Base-by-base conservation (phyloP, 2,113 vertebrate species). In the Barnardius zonarius region DNA sequence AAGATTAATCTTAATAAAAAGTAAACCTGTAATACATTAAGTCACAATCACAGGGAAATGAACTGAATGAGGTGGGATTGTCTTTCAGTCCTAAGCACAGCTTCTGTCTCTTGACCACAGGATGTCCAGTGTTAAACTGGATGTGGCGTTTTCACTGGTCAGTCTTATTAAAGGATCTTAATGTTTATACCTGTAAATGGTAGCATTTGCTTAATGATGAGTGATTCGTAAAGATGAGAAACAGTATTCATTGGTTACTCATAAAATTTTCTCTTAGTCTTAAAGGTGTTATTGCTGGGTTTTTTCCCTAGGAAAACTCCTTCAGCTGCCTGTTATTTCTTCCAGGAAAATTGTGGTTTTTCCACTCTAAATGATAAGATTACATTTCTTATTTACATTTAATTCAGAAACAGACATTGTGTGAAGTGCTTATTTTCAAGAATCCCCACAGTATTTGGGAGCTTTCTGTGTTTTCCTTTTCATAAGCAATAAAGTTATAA, bases 401-500 rank as follows among this genome's bases (percentile, higher is more conserved):
- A 83, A 86, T 90, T 94, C 78, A 70, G 82, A 93, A 95, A 76
- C 27, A 85, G 41, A n/a, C 70, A 80, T 93, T 84, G 59, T 84
- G n/a, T 74, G 87, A 94, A 94, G 74, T 64, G 81, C 61, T 86
- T 80, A 37, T 93, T 91, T 95, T 90, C 0, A 0, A 90, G 87
- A 88, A 90, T 92, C 76, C 61, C 63, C n/a, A 55, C 51, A 77
- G 75, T 80, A 94, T 83, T 82, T 90, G 78, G 67, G 84, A 93
- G 92, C 63, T 94, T 95, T 92, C 80, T 95, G 63, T 88, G 49
- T 67, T 87, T 93, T 82, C 28, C 69, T 90, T 87, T 87, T 79
- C 83, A 57, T 86, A 92, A 92, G 68, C 75, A 90, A 66, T 96
- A 66, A 95, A 96, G 82, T 88, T 97, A 83, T 72, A 83, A 95